Base-by-base conservation (phyloP, 2,888 invertebrate genomes). In the Mythimna pallens region DNA sequence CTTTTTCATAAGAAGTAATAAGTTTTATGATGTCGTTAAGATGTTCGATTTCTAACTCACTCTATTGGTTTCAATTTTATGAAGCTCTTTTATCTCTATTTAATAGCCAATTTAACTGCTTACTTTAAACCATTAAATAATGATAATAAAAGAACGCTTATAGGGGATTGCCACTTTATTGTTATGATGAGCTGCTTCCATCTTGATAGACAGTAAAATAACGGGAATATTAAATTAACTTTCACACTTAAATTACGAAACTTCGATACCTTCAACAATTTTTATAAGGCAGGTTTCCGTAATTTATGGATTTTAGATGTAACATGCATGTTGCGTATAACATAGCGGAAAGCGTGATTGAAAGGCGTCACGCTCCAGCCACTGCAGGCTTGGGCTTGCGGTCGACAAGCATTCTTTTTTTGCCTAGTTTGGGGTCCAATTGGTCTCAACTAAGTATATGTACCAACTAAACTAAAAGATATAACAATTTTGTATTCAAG, bases 131-230 rank as follows among this genome's bases (percentile, higher is more conserved):
- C 14, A 17, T 62, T 62, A 12, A n/a, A 43, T 40, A 40, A 57
- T 52, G 4, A 5, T 58, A 50, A 43, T 70, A 70, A 77, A 75
- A 50, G 36, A 43, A 40, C 10, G 30, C n/a, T 36, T 1, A 6
- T 52, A 14, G 22, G 17, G 2, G 0, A 25, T 22, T 10, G 14
- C 20, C 14, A 14, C 30, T 50, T 50, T 5, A 57, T 50, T 34
- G n/a, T 25, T 50, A n/a, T 17, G 47, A 69, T 55, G 20, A 36
- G 58, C 22, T 54, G 14, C 43, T 36, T 10, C 12, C 7, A 36
- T 3, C 5, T 66, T 59, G 47, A 47, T 76, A n/a, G 50, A 1
- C 36, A 2, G 47, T 72, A 50, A 63, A 36, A 34, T n/a, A 34
- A 54, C 8, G 12, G 43, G 2, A 50, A 47, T 22, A 57, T 57